A percentile compares a stretch with the other conserved stretches of the same genome.
Evolutionary conservation across 2,888 invertebrate species (phyloP).

Genomic region (Erebia aethiops): DNA sequence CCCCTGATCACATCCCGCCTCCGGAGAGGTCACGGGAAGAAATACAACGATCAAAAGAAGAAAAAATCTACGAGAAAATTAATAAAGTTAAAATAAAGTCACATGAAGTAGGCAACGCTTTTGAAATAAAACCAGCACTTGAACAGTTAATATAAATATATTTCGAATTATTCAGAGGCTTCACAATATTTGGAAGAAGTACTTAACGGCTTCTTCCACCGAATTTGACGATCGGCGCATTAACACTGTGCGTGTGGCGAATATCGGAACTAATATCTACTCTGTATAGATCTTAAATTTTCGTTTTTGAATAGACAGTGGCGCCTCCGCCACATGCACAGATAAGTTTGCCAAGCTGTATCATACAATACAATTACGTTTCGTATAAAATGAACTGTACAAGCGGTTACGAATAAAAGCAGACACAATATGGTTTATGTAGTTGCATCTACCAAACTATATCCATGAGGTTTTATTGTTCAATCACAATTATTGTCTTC

Average conservation of each 20-base stretch:
- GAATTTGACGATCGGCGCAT: slow-evolving; percentile 51
- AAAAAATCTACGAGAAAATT: too few relatives aligned
- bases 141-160: slow-evolving; percentile 84
- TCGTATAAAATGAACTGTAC: slow-evolving; percentile 60
- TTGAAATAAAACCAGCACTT: slow-evolving; percentile 71
- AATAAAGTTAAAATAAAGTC: too few relatives aligned
- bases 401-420: slow-evolving; percentile 55
- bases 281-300: too few relatives aligned
- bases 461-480: neutral
- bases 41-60: too few relatives aligned
- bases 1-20: too few relatives aligned
- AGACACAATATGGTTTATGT: slow-evolving; percentile 33
- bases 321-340: too few relatives aligned
- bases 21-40: too few relatives aligned
- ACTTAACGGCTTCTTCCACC: slow-evolving; percentile 63
- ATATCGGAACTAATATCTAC: too few relatives aligned
- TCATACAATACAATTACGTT: slow-evolving; percentile 45
- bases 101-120: neutral
- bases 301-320: too few relatives aligned
- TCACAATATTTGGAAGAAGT: slow-evolving; percentile 82
- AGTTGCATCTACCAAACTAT: slow-evolving; percentile 29
- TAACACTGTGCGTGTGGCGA: slow-evolving; percentile 11
- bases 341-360: neutral
- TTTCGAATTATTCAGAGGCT: slow-evolving; percentile 83
- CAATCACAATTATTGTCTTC: too few relatives aligned